phyloP scores from a whole-genome alignment of 1,140 invertebrate species.

The Triops cancriformis region DNA sequence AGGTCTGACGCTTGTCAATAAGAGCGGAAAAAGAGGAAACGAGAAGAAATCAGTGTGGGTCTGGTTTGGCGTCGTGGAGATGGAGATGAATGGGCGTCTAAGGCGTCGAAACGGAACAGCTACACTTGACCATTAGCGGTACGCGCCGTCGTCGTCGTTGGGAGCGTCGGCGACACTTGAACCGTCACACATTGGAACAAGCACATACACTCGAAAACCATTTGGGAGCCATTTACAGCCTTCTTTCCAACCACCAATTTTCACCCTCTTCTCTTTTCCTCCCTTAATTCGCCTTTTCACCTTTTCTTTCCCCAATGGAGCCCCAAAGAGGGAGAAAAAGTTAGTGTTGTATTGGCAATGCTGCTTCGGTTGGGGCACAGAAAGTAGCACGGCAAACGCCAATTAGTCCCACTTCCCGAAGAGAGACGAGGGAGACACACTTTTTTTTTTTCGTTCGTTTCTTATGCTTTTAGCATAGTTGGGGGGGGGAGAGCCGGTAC shows the following conservation, averaged over 20 bases:
- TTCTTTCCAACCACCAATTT: not conserved
- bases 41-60: not conserved
- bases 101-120: slow-evolving; percentile 12
- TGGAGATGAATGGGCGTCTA: not conserved
- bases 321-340: not conserved
- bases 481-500: not conserved
- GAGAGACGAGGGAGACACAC: too few relatives aligned
- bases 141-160: not conserved
- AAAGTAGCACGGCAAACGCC: not conserved
- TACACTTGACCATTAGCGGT: slow-evolving; percentile 13
- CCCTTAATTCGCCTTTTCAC: not conserved
- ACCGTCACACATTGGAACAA: not conserved
- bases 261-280: not conserved
- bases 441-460: too few relatives aligned
- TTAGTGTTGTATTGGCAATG: slow-evolving; percentile 1
- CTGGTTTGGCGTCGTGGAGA: not conserved
- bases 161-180: not conserved
- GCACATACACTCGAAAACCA: slow-evolving; percentile 9
- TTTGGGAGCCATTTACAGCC: not conserved
- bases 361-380: not conserved
- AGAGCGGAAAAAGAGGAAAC: not conserved
- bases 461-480: not conserved
- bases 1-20: too few relatives aligned
- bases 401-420: not conserved
- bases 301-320: not conserved